These are phyloP conservation scores for Anadara kagoshimensis DNA, from an alignment of 1,140 invertebrate species.

Conservation along the genomic window DNA sequence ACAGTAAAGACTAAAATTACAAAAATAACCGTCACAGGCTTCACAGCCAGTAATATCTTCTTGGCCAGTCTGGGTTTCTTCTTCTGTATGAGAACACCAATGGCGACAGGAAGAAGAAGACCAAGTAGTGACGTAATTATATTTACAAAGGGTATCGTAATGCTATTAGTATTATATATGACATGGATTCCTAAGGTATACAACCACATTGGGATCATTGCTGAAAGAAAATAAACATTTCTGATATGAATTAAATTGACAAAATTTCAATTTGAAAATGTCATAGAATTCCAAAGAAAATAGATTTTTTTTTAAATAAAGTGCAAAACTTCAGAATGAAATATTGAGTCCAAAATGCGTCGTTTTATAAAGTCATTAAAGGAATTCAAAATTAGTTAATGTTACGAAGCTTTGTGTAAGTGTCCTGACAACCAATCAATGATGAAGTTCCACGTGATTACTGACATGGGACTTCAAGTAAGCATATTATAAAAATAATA, in stretches of 20 bases:
- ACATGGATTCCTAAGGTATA: conserved; percentile 86
- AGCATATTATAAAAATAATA: too few species aligned
- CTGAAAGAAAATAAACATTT: conserved; percentile 76
- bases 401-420: too few species aligned
- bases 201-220: conserved; percentile 95
- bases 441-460: too few species aligned
- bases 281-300: too few species aligned
- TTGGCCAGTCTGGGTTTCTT: conserved; percentile 76
- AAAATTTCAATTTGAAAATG: too few species aligned
- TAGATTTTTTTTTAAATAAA: too few species aligned
- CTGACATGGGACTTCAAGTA: too few species aligned
- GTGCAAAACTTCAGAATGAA: too few species aligned
- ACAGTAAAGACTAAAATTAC: conserved; percentile 94
- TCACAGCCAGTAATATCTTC: conserved; percentile 52
- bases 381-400: too few species aligned
- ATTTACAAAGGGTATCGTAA: conserved; percentile 85
- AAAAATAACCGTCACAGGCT: conserved; percentile 86
- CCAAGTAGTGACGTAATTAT: conserved; percentile 85
- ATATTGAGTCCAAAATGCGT: too few species aligned
- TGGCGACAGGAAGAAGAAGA: conserved; percentile 86
- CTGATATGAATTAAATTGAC: background rate
- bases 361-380: too few species aligned
- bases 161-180: conserved; percentile 76
- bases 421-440: too few species aligned
- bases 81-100: conserved; percentile 81